Base-by-base conservation (phyloP, 2,797 vertebrate genomes). In the Girardinus metallicus region DNA sequence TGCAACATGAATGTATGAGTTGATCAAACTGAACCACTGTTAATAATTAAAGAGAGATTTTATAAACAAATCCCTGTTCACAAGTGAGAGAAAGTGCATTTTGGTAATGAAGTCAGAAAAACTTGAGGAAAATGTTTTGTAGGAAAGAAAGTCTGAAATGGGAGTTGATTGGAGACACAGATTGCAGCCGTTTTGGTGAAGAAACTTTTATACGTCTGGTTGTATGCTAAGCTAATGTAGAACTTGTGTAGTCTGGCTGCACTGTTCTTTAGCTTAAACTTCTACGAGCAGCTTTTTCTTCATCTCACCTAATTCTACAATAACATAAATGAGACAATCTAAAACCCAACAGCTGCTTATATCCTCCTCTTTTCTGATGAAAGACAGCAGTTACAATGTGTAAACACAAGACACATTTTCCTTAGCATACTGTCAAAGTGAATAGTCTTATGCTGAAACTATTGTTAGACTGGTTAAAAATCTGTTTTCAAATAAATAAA, bases 401-500 rank as follows among this genome's bases (percentile, higher is more conserved):
- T 44, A 75, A 71, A 78, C 74, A 78, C 46, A 72, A 83, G 76
- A 84, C 47, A 81, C 18, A 66, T 82, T 62, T 78, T 74, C 64
- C 64, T 41, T 71, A 64, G 46, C 80, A 74, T 73, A 75, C 21
- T n/a, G 41, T 80, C 64, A 82, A 75, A 76, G 47, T 53, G 23
- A 47, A 70, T 75, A 70, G 36, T 53, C 64, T 66, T 72, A 31
- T 44, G n/a, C 80, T 26, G 62, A 84, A 87, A 88, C 43, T 73
- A 87, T 73, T 77, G 41, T 84, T 53, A 9, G 23, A 29, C 8
- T 51, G 71, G 41, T 75, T 89, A 81, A 81, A 89, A 85, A 79
- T 80, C 75, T 80, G 47, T 81, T 83, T 83, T 78, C 83, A 44
- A 83, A 43, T 44, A 44, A 43, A 88, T 81, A 83, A 73, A 89